phyloP scores from a whole-genome alignment of 2,888 invertebrate genomes.

The Neoaliturus tenellus region DNA sequence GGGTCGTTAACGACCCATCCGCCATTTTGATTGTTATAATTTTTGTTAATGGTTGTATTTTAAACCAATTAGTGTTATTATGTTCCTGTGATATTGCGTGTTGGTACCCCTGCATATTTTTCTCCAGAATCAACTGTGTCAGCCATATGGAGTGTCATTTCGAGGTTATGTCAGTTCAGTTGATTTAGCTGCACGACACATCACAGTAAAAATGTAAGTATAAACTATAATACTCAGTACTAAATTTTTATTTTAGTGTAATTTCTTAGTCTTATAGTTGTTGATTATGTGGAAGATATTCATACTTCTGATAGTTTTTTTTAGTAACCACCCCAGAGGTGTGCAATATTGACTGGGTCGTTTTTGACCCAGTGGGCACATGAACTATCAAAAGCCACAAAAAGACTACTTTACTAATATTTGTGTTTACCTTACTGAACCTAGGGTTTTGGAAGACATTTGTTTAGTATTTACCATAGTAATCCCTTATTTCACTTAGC shows the following conservation, averaged over 20 bases:
- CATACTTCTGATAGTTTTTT: background rate
- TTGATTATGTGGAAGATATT: background rate
- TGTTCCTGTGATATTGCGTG: background rate
- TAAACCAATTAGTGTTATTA: constrained; percentile 2
- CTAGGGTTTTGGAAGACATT: too few relatives aligned
- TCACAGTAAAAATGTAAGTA: background rate
- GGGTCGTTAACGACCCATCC: constrained; percentile 27
- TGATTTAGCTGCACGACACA: background rate
- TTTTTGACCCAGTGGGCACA: background rate
- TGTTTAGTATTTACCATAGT: background rate
- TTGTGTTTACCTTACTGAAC: too few relatives aligned
- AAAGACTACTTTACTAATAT: too few relatives aligned
- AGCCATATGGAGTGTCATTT: background rate
- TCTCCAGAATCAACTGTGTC: background rate
- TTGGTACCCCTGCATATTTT: background rate
- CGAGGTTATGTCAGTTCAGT: constrained; percentile 1
- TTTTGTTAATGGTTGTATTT: background rate
- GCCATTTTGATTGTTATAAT: background rate
- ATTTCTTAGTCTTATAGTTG: background rate
- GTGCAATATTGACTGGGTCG: background rate
- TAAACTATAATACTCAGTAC: background rate
- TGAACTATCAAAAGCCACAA: background rate
- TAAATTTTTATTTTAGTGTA: background rate
- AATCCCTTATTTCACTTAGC: background rate
- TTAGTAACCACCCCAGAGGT: background rate